Conservation (phyloP, 2,888 invertebrate species). For the Arenicola marina region DNA sequence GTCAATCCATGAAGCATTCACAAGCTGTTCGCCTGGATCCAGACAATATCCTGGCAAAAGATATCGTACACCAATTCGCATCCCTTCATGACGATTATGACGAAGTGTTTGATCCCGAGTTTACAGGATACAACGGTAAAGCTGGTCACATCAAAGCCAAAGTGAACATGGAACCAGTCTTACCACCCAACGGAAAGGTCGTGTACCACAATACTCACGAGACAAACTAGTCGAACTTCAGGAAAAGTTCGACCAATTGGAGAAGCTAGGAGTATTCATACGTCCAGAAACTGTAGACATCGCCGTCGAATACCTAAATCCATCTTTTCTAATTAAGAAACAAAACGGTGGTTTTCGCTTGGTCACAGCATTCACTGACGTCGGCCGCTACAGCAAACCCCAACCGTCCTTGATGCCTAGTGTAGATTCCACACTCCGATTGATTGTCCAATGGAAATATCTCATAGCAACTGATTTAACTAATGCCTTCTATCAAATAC, state of each 20-base stretch:
- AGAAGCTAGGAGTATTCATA: conserved; percentile 4
- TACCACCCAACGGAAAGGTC: conserved; percentile 21
- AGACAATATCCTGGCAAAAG: not conserved
- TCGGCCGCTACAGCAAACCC: too few relatives aligned
- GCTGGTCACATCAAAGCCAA: not conserved
- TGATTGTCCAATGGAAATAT: not conserved
- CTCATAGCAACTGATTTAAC: not conserved
- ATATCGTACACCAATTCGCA: not conserved
- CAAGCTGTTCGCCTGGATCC: not conserved
- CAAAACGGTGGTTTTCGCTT: not conserved
- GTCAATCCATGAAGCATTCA: not conserved
- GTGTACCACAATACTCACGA: conserved; percentile 16
- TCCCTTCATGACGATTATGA: not conserved
- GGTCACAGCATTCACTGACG: too few relatives aligned
- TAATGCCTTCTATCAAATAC: conserved; percentile 2
- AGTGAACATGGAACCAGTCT: conserved; percentile 10
- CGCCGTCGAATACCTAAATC: conserved; percentile 13
- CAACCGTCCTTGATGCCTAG: too few relatives aligned
- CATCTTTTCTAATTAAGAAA: not conserved
- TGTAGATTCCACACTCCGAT: not conserved
- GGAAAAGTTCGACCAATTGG: conserved; percentile 15
- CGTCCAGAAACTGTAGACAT: conserved; percentile 12
- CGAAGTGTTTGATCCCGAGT: conserved; percentile 3
- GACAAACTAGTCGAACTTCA: conserved; percentile 16
- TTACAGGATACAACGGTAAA: conserved; percentile 4